Evolutionary conservation across 2,797 vertebrate species (phyloP).

Genomic region (Acanthiza pusilla): DNA sequence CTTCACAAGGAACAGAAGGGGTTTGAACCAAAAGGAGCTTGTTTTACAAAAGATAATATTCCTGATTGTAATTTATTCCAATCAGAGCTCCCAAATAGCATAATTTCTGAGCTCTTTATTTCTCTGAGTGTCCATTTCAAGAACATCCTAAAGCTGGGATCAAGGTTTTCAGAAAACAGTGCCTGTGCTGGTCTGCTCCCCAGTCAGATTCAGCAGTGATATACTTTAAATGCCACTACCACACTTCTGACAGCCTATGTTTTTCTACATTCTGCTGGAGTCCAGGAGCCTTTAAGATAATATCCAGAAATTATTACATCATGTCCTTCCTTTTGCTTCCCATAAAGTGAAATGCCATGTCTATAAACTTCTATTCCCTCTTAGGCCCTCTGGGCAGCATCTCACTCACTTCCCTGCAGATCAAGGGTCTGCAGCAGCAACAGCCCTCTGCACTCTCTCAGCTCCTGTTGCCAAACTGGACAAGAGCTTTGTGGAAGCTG

Average conservation of each 20-base stretch:
- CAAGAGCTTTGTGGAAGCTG: not conserved
- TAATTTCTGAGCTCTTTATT: not conserved
- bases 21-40: not conserved
- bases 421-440: not conserved
- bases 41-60: not conserved
- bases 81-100: not conserved
- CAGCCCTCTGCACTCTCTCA: not conserved
- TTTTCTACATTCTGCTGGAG: not conserved
- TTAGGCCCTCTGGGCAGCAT: not conserved
- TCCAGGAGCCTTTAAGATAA: not conserved
- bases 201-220: not conserved
- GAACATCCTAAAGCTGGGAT: not conserved
- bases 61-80: not conserved
- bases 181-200: not conserved
- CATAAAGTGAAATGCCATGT: slow-evolving; percentile 43
- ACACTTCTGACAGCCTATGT: not conserved
- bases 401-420: not conserved
- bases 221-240: not conserved
- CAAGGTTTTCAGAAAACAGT: not conserved
- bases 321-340: not conserved
- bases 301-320: not conserved
- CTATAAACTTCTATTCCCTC: not conserved
- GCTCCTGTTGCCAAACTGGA: not conserved
- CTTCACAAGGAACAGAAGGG: not conserved
- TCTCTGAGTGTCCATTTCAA: not conserved